A percentile compares a stretch with the other conserved stretches of the same genome.
Evolutionary conservation across 2,888 invertebrate species (phyloP).

Genomic region (Perdita meconis): DNA sequence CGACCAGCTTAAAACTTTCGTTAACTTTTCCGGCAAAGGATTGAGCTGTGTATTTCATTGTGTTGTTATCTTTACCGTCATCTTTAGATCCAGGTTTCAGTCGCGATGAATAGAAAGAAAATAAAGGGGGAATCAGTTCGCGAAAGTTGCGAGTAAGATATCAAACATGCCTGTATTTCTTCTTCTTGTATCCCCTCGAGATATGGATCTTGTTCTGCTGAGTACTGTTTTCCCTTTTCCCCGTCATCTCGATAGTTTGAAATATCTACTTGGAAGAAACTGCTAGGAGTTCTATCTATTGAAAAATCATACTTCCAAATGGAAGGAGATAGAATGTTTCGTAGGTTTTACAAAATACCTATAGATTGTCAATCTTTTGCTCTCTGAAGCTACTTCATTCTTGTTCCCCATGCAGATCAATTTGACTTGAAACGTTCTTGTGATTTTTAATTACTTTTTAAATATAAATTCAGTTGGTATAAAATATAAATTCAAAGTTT

Average conservation of each 20-base stretch:
- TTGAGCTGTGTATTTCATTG: constrained; percentile 19
- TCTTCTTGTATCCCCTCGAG: constrained; percentile 48
- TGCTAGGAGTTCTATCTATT: constrained; percentile 5
- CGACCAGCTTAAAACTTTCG: neutral
- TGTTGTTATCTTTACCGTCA: constrained; percentile 3
- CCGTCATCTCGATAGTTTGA: neutral
- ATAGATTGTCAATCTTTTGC: no score
- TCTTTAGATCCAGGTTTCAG: constrained; percentile 15
- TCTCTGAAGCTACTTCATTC: no score
- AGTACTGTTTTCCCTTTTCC: constrained; percentile 10
- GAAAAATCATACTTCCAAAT: neutral
- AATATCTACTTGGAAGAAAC: constrained; percentile 10
- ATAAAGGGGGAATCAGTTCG: constrained; percentile 36
- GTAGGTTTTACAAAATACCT: no score
- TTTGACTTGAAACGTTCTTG: no score
- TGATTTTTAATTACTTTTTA: no score
- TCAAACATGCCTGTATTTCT: constrained; percentile 44
- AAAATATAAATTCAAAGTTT: no score
- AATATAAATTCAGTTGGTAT: no score
- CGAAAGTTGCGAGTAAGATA: constrained; percentile 52
- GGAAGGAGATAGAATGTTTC: constrained; percentile 1
- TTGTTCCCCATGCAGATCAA: no score
- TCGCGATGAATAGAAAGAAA: constrained; percentile 33
- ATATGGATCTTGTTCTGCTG: constrained; percentile 24
- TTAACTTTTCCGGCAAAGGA: constrained; percentile 17